Conservation (phyloP, 2,888 invertebrate species). For the Aphidoletes aphidimyza region DNA sequence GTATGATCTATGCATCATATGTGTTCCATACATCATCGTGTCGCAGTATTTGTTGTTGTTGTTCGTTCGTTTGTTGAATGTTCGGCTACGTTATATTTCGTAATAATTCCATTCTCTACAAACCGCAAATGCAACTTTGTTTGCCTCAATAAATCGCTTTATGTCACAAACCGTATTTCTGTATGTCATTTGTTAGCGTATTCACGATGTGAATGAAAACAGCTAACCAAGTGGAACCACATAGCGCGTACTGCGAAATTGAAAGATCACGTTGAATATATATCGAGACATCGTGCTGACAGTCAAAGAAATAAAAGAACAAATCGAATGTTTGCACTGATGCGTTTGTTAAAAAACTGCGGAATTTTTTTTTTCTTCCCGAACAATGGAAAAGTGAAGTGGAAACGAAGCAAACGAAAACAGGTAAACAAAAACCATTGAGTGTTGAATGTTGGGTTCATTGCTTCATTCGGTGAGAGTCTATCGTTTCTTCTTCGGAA, state of each 20-base stretch:
- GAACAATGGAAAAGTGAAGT: slow-evolving; percentile 8
- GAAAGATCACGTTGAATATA: slow-evolving; percentile 35
- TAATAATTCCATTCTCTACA: neutral
- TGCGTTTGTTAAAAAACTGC: slow-evolving; percentile 1
- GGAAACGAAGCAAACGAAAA: neutral
- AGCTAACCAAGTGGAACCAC: slow-evolving; percentile 2
- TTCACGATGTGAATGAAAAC: neutral
- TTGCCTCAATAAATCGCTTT: slow-evolving; percentile 20
- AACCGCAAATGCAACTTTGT: slow-evolving; percentile 42
- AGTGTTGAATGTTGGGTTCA: slow-evolving; percentile 25
- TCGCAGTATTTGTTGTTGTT: neutral
- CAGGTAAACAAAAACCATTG: neutral
- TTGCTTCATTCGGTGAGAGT: slow-evolving; percentile 40
- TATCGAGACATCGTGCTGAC: neutral
- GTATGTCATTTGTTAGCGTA: neutral
- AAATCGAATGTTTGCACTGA: neutral
- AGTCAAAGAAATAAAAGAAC: neutral
- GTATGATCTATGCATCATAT: neutral
- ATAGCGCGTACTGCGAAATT: neutral
- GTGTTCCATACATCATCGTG: neutral
- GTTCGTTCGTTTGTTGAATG: neutral
- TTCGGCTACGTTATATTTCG: slow-evolving; percentile 22
- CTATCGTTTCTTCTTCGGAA: neutral
- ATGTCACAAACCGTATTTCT: neutral
- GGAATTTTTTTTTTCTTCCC: neutral